These are phyloP conservation scores for Lithosia quadra DNA, from an alignment of 2,888 invertebrate genomes.

Conservation along the genomic window DNA sequence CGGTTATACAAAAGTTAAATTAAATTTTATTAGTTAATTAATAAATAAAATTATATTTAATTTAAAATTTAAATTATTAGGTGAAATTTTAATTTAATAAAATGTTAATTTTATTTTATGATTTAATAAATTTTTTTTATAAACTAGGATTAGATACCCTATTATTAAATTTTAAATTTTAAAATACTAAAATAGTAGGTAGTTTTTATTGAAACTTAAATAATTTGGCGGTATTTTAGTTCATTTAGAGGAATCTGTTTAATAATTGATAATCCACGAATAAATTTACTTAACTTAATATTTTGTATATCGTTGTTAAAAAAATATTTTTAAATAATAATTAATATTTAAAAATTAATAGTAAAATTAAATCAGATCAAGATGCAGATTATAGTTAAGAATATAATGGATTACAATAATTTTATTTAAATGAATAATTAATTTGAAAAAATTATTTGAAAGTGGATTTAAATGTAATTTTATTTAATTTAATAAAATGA, in stretches of 20 bases:
- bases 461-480: constrained; percentile 90
- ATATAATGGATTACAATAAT: constrained; percentile 90
- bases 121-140: constrained; percentile 76
- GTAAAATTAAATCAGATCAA: constrained; percentile 89
- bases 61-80: constrained; percentile 80
- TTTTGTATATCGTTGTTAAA: constrained; percentile 82
- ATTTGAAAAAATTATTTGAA: constrained; percentile 79
- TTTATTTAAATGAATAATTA: constrained; percentile 80
- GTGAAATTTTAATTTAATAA: constrained; percentile 87
- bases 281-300: constrained; percentile 83
- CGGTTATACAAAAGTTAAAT: constrained; percentile 89
- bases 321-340: constrained; percentile 77
- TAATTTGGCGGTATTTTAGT: constrained; percentile 90
- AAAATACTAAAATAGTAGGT: constrained; percentile 86
- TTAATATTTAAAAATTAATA: constrained; percentile 75
- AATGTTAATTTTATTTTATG: constrained; percentile 66
- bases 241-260: constrained; percentile 90
- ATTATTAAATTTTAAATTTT: constrained; percentile 87
- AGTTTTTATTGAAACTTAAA: constrained; percentile 89
- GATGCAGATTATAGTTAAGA: constrained; percentile 90
- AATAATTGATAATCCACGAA: constrained; percentile 89
- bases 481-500: constrained; percentile 85
- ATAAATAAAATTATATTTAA: constrained; percentile 63
- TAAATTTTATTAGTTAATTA: constrained; percentile 83
- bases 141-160: constrained; percentile 91